phyloP scores from a whole-genome alignment of 2,888 invertebrate genomes.

The Pterostichus madidus region DNA sequence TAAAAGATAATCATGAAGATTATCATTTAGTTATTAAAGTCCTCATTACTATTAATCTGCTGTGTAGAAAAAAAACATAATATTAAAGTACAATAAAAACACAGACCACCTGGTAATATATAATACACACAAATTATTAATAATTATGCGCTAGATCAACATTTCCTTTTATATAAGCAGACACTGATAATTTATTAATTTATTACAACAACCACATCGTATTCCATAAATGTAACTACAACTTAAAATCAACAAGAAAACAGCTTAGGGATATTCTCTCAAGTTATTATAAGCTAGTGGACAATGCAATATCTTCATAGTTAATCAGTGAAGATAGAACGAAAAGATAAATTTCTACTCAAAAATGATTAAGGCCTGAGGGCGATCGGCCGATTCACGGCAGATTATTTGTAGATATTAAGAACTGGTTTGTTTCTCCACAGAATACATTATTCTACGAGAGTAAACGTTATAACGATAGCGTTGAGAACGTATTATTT shows the following conservation, averaged over 20 bases:
- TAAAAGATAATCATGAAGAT: no score
- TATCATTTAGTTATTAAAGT: no score
- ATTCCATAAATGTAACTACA: not conserved
- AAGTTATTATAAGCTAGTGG: slow-evolving; percentile 41
- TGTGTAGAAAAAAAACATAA: no score
- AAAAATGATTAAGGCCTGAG: slow-evolving; percentile 39
- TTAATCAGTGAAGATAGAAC: slow-evolving; percentile 48
- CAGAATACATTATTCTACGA: slow-evolving; percentile 33
- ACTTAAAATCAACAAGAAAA: slow-evolving; percentile 44
- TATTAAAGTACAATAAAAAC: not conserved
- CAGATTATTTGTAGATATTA: slow-evolving; percentile 47
- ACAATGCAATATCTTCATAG: slow-evolving; percentile 49
- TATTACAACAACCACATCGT: not conserved
- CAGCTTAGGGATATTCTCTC: slow-evolving; percentile 40
- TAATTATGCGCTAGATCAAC: slow-evolving; percentile 1
- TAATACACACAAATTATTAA: slow-evolving; percentile 22
- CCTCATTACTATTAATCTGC: no score
- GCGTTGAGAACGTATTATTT: slow-evolving; percentile 43
- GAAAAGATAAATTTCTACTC: slow-evolving; percentile 54
- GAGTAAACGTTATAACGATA: slow-evolving; percentile 33
- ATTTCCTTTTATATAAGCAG: slow-evolving; percentile 24
- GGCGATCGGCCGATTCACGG: slow-evolving; percentile 28
- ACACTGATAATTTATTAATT: not conserved
- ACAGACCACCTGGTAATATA: slow-evolving; percentile 33
- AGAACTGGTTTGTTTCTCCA: slow-evolving; percentile 37